phyloP scores from a whole-genome alignment of 1,140 invertebrate genomes.

The Homalodisca vitripennis region DNA sequence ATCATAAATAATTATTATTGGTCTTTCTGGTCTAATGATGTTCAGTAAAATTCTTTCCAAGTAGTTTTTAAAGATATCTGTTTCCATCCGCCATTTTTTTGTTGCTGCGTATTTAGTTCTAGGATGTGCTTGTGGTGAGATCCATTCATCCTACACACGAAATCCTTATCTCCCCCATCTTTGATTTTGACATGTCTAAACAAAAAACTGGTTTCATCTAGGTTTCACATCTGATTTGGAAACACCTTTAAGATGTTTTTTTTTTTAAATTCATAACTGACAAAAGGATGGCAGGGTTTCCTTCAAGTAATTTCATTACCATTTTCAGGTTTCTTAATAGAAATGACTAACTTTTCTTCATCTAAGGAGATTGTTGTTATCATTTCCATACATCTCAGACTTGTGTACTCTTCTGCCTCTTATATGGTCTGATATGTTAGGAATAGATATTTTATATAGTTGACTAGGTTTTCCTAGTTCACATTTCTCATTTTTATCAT shows the following conservation, averaged over 20 bases:
- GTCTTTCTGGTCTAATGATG: constrained; percentile 38
- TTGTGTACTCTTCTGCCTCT: constrained; percentile 28
- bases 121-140: constrained; percentile 38
- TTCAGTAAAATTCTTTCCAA: constrained; percentile 41
- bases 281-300: constrained; percentile 42
- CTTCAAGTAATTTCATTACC: constrained; percentile 46
- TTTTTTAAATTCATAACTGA: constrained; percentile 43
- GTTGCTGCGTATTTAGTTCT: constrained; percentile 44
- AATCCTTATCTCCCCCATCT: constrained; percentile 15
- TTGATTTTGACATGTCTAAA: constrained; percentile 27
- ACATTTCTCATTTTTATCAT: constrained; percentile 11
- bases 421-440: too few species aligned
- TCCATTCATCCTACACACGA: constrained; percentile 41
- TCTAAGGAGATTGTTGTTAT: constrained; percentile 18
- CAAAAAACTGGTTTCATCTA: constrained; percentile 46
- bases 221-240: constrained; percentile 46
- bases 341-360: constrained; percentile 28
- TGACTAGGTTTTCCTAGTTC: constrained; percentile 14
- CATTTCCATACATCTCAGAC: constrained; percentile 15
- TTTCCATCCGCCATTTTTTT: constrained; percentile 45
- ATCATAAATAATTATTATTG: constrained; percentile 46
- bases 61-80: constrained; percentile 43
- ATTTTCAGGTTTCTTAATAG: constrained; percentile 39
- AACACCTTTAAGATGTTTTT: constrained; percentile 38
- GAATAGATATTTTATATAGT: constrained; percentile 39